Evolutionary conservation across 1,140 invertebrate species (phyloP), one percentile per base, ranked within the genome.

Genomic region (Mercenaria mercenaria): DNA sequence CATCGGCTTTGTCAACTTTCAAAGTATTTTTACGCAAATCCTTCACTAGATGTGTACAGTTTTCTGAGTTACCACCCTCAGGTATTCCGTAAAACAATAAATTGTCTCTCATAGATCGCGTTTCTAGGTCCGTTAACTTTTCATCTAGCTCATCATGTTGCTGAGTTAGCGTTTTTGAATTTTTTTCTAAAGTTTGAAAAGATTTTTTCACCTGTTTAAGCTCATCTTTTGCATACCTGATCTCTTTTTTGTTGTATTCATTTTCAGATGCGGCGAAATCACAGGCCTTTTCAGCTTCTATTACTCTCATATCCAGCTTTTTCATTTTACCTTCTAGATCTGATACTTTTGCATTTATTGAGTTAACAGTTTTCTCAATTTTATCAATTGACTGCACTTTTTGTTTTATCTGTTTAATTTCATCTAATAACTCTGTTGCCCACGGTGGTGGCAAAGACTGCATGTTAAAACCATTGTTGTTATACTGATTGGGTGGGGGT

Each of bases 41-140:
- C 41, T 82, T 82, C 32, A 82, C 47, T 34, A 37, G 4, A 0
- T 11, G 1, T 32, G 1, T 47, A 56, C 76, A 80, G 23, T 80
- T 37, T n/a, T 80, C 76, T 50, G 26, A 43, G 2, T 56, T 29
- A 6, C 26, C 43, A 10, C 26, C 43, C 56, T 50, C 76, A 52
- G 23, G 43, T n/a, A 74, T 43, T 20, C 76, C 43, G 32, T 80
- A 52, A 50, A 80, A 80, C 32, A 80, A 3, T 4, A 80, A 37
- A 23, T 80, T 80, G 6, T 80, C 43, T 13, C 52, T 15, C 76
- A 80, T 80, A 15, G 76, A 80, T 10, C 52, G 34, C 4, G 29
- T 52, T 59, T 80, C 76, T 23, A 80, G 23, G 39, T 80, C 76
- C 15, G 56, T 32, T 32, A 80, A 29, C 32, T 80, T 80, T 23